These are phyloP conservation scores for Cylas formicarius DNA, from an alignment of 1,140 invertebrate species.

Conservation along the genomic window DNA sequence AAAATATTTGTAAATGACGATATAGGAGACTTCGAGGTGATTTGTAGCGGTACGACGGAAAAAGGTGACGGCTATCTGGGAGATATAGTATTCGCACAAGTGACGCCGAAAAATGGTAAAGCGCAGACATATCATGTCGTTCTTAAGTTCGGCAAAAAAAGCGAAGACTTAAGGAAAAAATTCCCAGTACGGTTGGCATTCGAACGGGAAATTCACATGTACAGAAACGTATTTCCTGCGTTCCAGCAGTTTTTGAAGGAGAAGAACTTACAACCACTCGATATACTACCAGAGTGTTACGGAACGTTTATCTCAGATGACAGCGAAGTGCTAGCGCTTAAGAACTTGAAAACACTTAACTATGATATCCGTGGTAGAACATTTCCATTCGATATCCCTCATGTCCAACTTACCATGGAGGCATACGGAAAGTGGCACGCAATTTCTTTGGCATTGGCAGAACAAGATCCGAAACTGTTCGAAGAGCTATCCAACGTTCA, in stretches of 20 bases:
- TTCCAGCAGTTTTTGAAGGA: conserved; percentile 13
- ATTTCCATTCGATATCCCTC: conserved; percentile 8
- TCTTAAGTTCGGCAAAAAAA: conserved; percentile 19
- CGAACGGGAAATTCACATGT: conserved; percentile 22
- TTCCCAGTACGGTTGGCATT: conserved; percentile 9
- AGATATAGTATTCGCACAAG: conserved; percentile 28
- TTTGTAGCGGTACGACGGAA: conserved; percentile 14
- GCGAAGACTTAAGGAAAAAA: conserved; percentile 8
- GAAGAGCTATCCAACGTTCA: conserved; percentile 4
- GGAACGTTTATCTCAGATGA: neutral
- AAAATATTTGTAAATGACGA: no score
- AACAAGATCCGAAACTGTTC: conserved; percentile 32
- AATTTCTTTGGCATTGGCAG: conserved; percentile 42
- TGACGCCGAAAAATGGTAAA: conserved; percentile 8
- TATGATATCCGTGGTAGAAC: conserved; percentile 13
- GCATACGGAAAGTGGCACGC: conserved; percentile 24
- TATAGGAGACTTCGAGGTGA: no score
- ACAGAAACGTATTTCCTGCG: conserved; percentile 15
- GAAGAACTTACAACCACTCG: neutral
- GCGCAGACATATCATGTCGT: conserved; percentile 18
- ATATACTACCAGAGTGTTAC: conserved; percentile 5
- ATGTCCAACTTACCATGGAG: conserved; percentile 15
- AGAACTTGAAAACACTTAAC: conserved; percentile 17
- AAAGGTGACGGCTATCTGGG: conserved; percentile 34
- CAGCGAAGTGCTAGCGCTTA: conserved; percentile 38